Evolutionary conservation across 2,888 invertebrate genomes (phyloP).

Genomic region (Drosophila tanythrix): DNA sequence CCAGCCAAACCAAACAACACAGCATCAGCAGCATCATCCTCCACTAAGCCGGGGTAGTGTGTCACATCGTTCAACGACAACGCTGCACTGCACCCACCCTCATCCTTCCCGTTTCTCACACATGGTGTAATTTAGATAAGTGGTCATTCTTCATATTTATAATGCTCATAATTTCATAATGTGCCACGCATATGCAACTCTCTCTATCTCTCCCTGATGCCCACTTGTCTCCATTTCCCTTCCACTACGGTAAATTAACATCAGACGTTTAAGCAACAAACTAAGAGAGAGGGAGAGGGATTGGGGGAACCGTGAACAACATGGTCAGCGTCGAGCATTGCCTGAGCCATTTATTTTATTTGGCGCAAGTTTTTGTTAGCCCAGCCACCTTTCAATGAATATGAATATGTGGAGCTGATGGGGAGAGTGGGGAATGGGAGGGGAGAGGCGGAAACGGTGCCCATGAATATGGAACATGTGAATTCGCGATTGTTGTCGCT

Average conservation of each 20-base stretch:
- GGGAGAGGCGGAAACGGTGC: not conserved
- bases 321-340: constrained; percentile 77
- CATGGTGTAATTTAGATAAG: constrained; percentile 85
- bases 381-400: constrained; percentile 59
- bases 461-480: constrained; percentile 74
- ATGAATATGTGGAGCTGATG: constrained; percentile 18
- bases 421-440: not conserved
- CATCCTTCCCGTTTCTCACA: constrained; percentile 39
- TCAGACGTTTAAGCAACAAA: constrained; percentile 51
- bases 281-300: not conserved
- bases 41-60: constrained; percentile 43
- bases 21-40: constrained; percentile 40
- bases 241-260: constrained; percentile 58
- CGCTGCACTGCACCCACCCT: constrained; percentile 11
- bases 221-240: constrained; percentile 1
- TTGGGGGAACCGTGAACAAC: constrained; percentile 58
- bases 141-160: constrained; percentile 85
- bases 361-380: constrained; percentile 59
- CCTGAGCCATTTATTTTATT: constrained; percentile 68
- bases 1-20: constrained; percentile 63
- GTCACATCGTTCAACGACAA: constrained; percentile 66
- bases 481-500: constrained; percentile 39
- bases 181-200: constrained; percentile 75
- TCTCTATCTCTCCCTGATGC: constrained; percentile 2
- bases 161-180: constrained; percentile 83